These are phyloP conservation scores for Thamnaconus septentrionalis DNA, from an alignment of 2,113 vertebrate genomes.

Conservation along the genomic window DNA sequence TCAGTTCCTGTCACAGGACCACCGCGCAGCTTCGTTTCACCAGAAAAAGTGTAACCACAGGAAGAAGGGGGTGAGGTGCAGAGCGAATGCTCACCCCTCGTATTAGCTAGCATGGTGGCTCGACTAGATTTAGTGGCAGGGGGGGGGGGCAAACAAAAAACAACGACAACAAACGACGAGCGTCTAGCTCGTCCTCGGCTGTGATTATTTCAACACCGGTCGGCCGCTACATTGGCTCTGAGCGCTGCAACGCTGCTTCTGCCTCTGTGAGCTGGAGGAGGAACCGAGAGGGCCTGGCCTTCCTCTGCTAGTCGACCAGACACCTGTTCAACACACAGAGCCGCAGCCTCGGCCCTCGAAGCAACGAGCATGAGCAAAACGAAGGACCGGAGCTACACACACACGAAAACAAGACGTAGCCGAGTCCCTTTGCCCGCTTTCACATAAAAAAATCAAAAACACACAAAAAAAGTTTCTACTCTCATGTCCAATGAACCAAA, in stretches of 20 bases:
- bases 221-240: constrained; percentile 21
- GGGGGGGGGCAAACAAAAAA: too few relatives aligned
- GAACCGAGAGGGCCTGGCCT: constrained; percentile 18
- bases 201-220: constrained; percentile 12
- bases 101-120: constrained; percentile 12
- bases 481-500: constrained; percentile 59
- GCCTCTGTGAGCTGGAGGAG: constrained; percentile 2
- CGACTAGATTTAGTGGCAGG: too few relatives aligned
- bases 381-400: background rate
- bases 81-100: constrained; percentile 18
- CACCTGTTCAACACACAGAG: constrained; percentile 60
- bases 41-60: constrained; percentile 24
- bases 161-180: background rate
- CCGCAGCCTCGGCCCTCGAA: constrained; percentile 17
- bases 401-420: constrained; percentile 37
- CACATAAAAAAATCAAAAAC: background rate
- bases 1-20: background rate
- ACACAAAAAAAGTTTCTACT: constrained; percentile 60
- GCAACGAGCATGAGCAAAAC: constrained; percentile 4
- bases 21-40: constrained; percentile 6
- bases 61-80: constrained; percentile 5
- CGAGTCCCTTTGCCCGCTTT: constrained; percentile 27
- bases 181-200: constrained; percentile 14
- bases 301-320: constrained; percentile 33
- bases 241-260: constrained; percentile 26